phyloP scores from a whole-genome alignment of 2,888 invertebrate genomes.

The Phymatocera aterrima region DNA sequence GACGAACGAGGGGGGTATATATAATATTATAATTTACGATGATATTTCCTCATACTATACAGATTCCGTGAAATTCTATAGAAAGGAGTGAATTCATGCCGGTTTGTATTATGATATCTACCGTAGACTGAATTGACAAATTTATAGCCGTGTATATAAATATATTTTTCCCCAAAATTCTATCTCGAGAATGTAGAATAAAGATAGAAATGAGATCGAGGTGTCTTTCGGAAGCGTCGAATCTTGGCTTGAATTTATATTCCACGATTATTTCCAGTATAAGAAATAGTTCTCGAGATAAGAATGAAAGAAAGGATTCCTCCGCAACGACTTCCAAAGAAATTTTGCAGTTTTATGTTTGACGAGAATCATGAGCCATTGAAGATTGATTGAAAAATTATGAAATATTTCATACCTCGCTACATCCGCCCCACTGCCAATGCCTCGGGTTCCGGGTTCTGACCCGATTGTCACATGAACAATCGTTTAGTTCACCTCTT shows the following conservation, averaged over 20 bases:
- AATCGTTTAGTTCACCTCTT: constrained; percentile 90
- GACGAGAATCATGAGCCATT: neutral
- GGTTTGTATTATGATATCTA: no score
- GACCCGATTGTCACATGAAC: constrained; percentile 91
- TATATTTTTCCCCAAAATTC: no score
- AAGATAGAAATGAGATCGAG: neutral
- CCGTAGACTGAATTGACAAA: no score
- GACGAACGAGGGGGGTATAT: no score
- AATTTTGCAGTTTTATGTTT: neutral
- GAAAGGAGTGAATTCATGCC: no score
- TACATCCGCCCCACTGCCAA: constrained; percentile 97
- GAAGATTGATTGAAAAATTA: neutral
- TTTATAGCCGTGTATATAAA: no score
- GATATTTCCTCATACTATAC: no score
- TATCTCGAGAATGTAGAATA: neutral
- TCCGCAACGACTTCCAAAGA: neutral
- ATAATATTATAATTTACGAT: no score
- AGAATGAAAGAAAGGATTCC: neutral
- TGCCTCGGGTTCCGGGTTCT: constrained; percentile 82
- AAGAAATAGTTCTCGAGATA: neutral
- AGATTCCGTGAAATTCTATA: no score
- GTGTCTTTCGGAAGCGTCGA: neutral
- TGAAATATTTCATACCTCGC: constrained; percentile 80
- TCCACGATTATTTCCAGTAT: neutral
- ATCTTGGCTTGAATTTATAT: neutral